phyloP scores from a whole-genome alignment of 2,888 invertebrate species.

The Acronicta psi region DNA sequence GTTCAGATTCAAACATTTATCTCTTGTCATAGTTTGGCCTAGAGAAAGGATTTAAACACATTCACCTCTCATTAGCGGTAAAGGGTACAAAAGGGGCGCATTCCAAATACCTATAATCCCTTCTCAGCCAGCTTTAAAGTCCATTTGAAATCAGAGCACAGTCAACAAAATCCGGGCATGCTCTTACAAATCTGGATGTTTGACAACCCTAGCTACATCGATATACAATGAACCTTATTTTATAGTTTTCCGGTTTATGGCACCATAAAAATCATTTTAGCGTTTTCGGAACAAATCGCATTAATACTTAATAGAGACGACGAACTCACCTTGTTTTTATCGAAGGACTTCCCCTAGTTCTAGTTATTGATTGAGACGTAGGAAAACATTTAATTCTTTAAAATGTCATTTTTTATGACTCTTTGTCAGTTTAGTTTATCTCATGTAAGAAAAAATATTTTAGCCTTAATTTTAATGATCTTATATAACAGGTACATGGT shows the following conservation, averaged over 20 bases:
- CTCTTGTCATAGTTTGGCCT: not conserved
- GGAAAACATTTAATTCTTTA: not conserved
- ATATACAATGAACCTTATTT: conserved; percentile 55
- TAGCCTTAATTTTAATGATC: too few relatives aligned
- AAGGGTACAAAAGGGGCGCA: conserved; percentile 5
- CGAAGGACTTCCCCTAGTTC: conserved; percentile 13
- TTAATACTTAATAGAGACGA: conserved; percentile 27
- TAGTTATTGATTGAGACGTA: conserved; percentile 21
- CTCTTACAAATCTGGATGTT: not conserved
- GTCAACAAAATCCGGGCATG: conserved; percentile 20
- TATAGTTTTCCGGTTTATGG: conserved; percentile 55
- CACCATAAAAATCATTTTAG: conserved; percentile 60
- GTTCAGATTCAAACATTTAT: not conserved
- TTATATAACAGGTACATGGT: too few relatives aligned
- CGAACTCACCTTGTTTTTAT: conserved; percentile 42
- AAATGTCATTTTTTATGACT: too few relatives aligned
- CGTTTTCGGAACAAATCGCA: conserved; percentile 49
- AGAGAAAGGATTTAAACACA: conserved; percentile 18
- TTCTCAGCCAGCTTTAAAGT: conserved; percentile 10
- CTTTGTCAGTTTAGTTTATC: not conserved
- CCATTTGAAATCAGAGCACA: conserved; percentile 21
- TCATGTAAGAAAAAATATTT: too few relatives aligned
- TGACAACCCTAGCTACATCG: conserved; percentile 32
- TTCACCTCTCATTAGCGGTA: conserved; percentile 23
- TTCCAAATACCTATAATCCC: conserved; percentile 20